Evolutionary conservation across 2,113 vertebrate genomes (phyloP), one percentile per base, ranked within the genome.

Genomic region (Sinocyclocheilus anshuiensis): DNA sequence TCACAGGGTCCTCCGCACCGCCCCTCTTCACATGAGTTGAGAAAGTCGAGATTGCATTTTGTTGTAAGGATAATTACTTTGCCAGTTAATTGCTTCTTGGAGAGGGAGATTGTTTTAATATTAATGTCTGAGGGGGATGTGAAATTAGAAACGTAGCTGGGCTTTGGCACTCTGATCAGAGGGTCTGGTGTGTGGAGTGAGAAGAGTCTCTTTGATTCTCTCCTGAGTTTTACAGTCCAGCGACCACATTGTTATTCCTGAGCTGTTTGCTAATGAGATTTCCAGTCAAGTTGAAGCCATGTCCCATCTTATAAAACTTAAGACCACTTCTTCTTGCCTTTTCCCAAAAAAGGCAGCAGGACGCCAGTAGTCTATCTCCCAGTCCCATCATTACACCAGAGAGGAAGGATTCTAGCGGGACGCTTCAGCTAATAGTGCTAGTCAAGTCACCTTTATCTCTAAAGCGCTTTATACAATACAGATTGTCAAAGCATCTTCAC

Each of bases 191-290:
- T 79, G 84, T 75, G 55, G 85, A 82, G 86, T 75, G 74, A 81
- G 79, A 80, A 57, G 74, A 42, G 33, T 45, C 57, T 84, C 90
- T 87, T 84, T 83, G 87, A 86, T 83, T 78, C 84, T 87, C 84
- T 55, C 84, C 65, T 87, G 79, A 24, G 16, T 89, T 90, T 91
- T 77, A 86, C 77, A 90, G 90, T 86, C 88, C 87, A 88, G 82
- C 59, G 69, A 89, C 86, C 89, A 83, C 90, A 88, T 88, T 91
- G 88, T 92, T 90, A 86, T 90, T 91, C 74, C 85, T 83, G 85
- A 90, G 89, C 86, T 89, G 86, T 91, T 88, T 85, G 86, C 83
- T 92, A 90, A 92, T 90, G 91, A 89, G 90, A 89, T 90, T 90
- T 90, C 89, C 91, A 91, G 90, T 88, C 88, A 81, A 84, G 86